Base-by-base conservation (phyloP, 2,797 vertebrate genomes). In the Tokudaia tokunoshimensis region DNA sequence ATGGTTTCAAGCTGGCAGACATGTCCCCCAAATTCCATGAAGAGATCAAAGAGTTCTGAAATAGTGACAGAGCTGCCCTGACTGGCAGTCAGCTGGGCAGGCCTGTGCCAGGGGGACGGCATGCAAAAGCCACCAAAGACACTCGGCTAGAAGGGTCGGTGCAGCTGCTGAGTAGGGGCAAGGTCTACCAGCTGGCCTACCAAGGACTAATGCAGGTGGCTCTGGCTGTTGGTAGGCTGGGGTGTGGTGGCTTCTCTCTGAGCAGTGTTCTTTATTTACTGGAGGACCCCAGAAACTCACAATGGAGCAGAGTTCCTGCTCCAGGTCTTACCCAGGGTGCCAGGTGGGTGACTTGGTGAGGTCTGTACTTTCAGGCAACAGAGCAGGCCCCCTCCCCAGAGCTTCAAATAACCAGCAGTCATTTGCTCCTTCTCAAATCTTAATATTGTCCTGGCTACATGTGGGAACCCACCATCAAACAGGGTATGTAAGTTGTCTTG, bases 11-110 rank as follows among this genome's bases (percentile, higher is more conserved):
- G 80, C 92, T 94, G 96, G 97, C 96, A 92, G 93, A 85, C 50
- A 0, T 34, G 88, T 75, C 81, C 80, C 89, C 55, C 55, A 83
- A 95, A 97, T 96, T 97, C 97, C 96, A 89, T 0, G 0, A 34
- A 82, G 90, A 94, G 96, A 97, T 97, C 96, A 93, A 96, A 97
- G 97, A 72, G 67, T 96, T 95, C 93, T 0, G 34, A 94, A 94
- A 96, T 81, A 70, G 81, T 34, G 67, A 91, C 85, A 88, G 94
- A 96, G 96, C 76, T 95, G 95, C 50, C 89, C 85, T 44, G 61
- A 82, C 61, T 26, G 55, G 91, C 89, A 13, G 80, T 65, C 75
- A n/a, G 90, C 89, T 22, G 52, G 80, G 52, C 34, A 65, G 86
- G 67, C 14, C 67, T 10, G 41, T 94, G 70, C 89, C 8, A 67